Base-by-base conservation (phyloP, 2,888 invertebrate genomes). In the Chalcis sispes region DNA sequence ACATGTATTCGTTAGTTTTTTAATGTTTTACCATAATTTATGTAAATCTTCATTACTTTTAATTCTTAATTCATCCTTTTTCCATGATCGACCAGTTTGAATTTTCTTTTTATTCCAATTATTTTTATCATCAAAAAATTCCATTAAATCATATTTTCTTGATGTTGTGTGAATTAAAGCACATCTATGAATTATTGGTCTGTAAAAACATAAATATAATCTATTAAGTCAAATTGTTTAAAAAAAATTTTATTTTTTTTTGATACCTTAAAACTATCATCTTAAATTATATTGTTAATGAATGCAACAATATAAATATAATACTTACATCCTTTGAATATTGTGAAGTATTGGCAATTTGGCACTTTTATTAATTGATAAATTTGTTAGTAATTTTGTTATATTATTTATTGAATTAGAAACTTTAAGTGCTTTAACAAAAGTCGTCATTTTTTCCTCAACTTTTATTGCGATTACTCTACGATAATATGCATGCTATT, bases 1-100 rank as follows among this genome's bases (percentile, higher is more conserved):
- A 15, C n/a, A n/a, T n/a, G n/a, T n/a, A n/a, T 4, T 29, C 2
- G 54, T 52, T 64, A 18, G 1, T 52, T 18, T 25, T 59, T 18
- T 71, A 56, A 56, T 52, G 46, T 50, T 56, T 85, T 91, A 98
- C 99, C 99, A 99, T 75, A 99, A 90, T 90, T 99, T 98, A 88
- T 99, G 99, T 73, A 99, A 91, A 89, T 99, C 99, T 64, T 93
- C 91, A 87, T 98, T 99, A 59, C 97, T 97, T 89, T 99, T 99
- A 61, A 98, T 92, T 84, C 99, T 91, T 23, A 99, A 90, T 89
- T 99, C 99, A 79, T 98, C 98, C 72, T 91, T 88, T 77, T 90
- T 93, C 98, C 98, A 99, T 3, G 95, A 92, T 82, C 98, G 91
- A 2, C 98, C 98, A 66, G 93, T 92, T 90, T 92, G 93, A 7